phyloP scores from a whole-genome alignment of 37 sponge, comb jelly and placozoan species.

The Halisarca cf. caerulea region DNA sequence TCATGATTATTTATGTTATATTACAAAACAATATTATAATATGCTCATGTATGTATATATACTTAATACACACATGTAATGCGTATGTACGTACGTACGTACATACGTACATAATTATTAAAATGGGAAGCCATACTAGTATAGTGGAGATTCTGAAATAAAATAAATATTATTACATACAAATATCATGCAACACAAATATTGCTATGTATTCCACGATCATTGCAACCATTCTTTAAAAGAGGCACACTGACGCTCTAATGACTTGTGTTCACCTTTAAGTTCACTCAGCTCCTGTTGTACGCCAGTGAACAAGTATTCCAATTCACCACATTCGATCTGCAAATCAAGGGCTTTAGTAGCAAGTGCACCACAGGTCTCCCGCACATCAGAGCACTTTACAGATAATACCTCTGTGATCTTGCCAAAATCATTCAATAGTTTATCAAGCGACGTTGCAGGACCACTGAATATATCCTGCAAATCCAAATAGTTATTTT shows the following conservation, averaged over 20 bases:
- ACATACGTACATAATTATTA: too few relatives aligned
- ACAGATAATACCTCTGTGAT: background rate
- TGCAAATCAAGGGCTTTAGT: background rate
- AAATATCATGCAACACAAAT: too few relatives aligned
- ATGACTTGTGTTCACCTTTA: background rate
- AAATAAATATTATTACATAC: too few relatives aligned
- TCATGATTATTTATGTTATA: too few relatives aligned
- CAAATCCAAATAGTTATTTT: background rate
- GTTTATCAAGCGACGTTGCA: background rate
- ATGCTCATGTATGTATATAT: too few relatives aligned
- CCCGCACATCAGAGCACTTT: background rate
- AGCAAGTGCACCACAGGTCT: background rate
- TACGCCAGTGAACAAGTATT: background rate
- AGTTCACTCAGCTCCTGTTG: background rate
- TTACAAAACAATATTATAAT: too few relatives aligned
- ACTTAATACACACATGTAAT: too few relatives aligned
- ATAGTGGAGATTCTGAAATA: too few relatives aligned
- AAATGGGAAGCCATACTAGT: too few relatives aligned
- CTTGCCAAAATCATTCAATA: constrained; percentile 9
- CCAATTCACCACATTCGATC: background rate
- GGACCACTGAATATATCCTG: background rate
- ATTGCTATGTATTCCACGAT: background rate
- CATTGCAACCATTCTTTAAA: background rate
- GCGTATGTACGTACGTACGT: too few relatives aligned
- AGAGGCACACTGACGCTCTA: background rate